Evolutionary conservation across 1,140 invertebrate genomes (phyloP), one percentile per base, ranked within the genome.

Genomic region (Drosophila sechellia): DNA sequence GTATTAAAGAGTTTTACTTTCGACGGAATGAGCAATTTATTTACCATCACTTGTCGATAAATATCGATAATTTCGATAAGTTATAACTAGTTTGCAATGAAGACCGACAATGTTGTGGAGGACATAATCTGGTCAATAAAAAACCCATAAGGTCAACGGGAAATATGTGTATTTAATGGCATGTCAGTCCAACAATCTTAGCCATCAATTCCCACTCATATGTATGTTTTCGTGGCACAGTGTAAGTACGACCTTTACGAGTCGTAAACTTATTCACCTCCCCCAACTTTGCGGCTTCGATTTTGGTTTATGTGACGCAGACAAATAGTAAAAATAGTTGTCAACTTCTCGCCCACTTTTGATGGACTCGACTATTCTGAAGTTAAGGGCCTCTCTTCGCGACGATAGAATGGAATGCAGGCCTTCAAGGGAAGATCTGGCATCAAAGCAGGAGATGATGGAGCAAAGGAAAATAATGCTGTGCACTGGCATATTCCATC

Each of bases 281-380:
- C 20, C 35, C 15, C 46, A 3, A 49, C 50, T 17, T 43, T 46
- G 60, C 10, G 40, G 50, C 40, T 64, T 64, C 31, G 52, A 64
- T 64, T 56, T 55, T 37, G n/a, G 53, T 56, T 64, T 56, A 35
- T 55, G 40, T 63, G 50, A 55, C 50, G 50, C 50, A 34, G 45
- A 25, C 34, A 27, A 40, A 58, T 35, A 37, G 11, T 63, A 35
- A 50, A 46, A 57, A 64, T 48, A 37, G 40, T 55, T 55, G 40
- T 55, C 52, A 42, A 63, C 45, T 49, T 55, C 37, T 13, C 45
- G 20, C 25, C 56, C 56, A 49, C 34, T 20, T 42, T 39, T 43
- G 45, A 34, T 15, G 45, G 45, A 35, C 27, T 27, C 27, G 27
- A 22, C 25, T 20, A 12, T 17, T 63, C 15, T 5, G 10, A 63